Conservation (phyloP, 2,888 invertebrate species). For the Drosophila mulleri region DNA sequence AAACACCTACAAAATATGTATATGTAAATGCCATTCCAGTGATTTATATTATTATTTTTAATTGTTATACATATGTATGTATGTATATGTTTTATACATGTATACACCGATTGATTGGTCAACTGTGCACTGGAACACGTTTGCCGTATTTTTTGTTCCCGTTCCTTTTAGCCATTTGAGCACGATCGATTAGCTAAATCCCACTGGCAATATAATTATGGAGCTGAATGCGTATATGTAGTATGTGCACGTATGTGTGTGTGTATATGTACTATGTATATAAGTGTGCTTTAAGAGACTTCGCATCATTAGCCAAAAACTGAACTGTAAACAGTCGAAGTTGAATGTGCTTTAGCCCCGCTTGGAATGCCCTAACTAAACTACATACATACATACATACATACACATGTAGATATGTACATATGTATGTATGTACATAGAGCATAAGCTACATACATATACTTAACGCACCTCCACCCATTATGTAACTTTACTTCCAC, state of each 20-base stretch:
- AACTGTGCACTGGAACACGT: constrained; percentile 48
- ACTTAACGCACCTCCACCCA: too few relatives aligned
- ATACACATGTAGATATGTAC: too few relatives aligned
- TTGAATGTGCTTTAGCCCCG: background rate
- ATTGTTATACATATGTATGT: constrained; percentile 2
- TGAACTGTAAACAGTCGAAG: constrained; percentile 27
- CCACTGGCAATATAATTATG: constrained; percentile 45
- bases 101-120: constrained; percentile 13
- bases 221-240: constrained; percentile 7
- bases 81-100: constrained; percentile 1
- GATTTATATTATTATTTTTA: constrained; percentile 30
- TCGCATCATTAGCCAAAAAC: constrained; percentile 43
- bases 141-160: constrained; percentile 2
- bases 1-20: constrained; percentile 41
- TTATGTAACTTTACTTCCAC: background rate
- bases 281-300: constrained; percentile 18
- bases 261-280: constrained; percentile 18
- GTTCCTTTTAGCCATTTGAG: constrained; percentile 29
- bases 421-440: too few relatives aligned
- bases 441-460: too few relatives aligned
- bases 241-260: background rate
- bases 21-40: constrained; percentile 32
- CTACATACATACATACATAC: too few relatives aligned
- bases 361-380: constrained; percentile 14
- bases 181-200: constrained; percentile 52